Percentiles rank a stretch among this genome's conserved stretches.
phyloP scores from a whole-genome alignment of 37 sponge, comb jelly and placozoan genomes.

The Chondrosia reniformis region DNA sequence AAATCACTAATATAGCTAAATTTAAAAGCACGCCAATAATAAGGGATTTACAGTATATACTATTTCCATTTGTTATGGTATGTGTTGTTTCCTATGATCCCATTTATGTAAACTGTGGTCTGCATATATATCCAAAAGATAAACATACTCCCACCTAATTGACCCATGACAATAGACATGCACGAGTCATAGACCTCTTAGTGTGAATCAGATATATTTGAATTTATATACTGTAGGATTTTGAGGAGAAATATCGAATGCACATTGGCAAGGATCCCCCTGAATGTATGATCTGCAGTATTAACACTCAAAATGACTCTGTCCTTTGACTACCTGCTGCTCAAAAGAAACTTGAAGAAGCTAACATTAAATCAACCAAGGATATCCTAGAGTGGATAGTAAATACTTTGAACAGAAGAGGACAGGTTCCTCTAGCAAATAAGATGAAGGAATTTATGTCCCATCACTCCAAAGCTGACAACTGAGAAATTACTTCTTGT shows the following conservation, averaged over 20 bases:
- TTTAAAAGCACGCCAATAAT: too few species aligned
- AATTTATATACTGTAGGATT: too few species aligned
- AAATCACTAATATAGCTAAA: too few species aligned
- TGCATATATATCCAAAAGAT: too few species aligned
- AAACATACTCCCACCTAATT: too few species aligned
- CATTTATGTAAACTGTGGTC: too few species aligned
- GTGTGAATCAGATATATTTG: too few species aligned
- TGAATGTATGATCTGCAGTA: background rate
- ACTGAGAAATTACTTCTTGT: background rate
- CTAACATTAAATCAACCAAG: slow-evolving; percentile 16
- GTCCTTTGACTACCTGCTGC: background rate
- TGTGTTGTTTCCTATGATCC: too few species aligned
- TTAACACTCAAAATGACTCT: slow-evolving; percentile 7
- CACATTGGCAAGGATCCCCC: background rate
- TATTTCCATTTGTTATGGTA: too few species aligned
- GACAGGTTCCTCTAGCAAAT: slow-evolving; percentile 30
- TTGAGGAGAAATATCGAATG: background rate
- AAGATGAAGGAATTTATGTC: slow-evolving; percentile 24
- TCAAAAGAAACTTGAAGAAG: slow-evolving; percentile 20
- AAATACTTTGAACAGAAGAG: slow-evolving; percentile 14
- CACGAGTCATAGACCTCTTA: too few species aligned
- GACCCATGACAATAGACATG: too few species aligned
- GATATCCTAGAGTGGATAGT: slow-evolving; percentile 55
- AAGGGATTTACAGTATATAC: too few species aligned
- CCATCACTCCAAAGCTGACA: background rate